These are phyloP conservation scores for Origma solitaria DNA, from an alignment of 2,113 vertebrate genomes.

Conservation along the genomic window DNA sequence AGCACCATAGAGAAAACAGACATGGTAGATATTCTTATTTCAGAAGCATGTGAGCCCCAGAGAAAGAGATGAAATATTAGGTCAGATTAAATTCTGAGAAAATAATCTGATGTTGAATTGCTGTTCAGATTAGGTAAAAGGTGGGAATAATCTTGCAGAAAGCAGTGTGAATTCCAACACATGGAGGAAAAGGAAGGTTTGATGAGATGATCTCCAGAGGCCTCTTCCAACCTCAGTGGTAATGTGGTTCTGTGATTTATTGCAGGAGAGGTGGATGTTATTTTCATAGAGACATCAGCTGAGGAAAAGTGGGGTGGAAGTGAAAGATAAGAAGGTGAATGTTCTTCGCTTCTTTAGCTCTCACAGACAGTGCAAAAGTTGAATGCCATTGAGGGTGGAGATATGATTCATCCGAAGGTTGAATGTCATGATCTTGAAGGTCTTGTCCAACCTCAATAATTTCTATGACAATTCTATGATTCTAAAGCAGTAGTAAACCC, in stretches of 20 bases:
- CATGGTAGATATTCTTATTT: neutral
- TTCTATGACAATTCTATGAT: neutral
- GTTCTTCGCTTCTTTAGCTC: neutral
- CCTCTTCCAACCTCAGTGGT: neutral
- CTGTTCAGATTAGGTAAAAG: neutral
- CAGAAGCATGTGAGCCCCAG: neutral
- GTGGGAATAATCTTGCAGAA: neutral
- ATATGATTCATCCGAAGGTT: neutral
- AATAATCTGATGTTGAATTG: neutral
- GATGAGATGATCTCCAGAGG: neutral
- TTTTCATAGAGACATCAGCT: neutral
- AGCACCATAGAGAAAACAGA: neutral
- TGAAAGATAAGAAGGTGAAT: neutral
- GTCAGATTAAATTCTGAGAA: neutral
- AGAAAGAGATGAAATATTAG: neutral
- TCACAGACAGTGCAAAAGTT: neutral
- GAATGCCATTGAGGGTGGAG: neutral
- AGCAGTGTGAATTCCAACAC: neutral
- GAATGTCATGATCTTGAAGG: neutral
- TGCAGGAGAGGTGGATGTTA: neutral
- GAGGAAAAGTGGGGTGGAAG: neutral
- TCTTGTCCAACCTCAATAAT: neutral
- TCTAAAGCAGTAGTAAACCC: neutral
- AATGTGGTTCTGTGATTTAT: neutral
- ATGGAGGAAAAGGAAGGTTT: neutral